phyloP scores from a whole-genome alignment of 2,888 invertebrate species.

The Hypercompe scribonia region DNA sequence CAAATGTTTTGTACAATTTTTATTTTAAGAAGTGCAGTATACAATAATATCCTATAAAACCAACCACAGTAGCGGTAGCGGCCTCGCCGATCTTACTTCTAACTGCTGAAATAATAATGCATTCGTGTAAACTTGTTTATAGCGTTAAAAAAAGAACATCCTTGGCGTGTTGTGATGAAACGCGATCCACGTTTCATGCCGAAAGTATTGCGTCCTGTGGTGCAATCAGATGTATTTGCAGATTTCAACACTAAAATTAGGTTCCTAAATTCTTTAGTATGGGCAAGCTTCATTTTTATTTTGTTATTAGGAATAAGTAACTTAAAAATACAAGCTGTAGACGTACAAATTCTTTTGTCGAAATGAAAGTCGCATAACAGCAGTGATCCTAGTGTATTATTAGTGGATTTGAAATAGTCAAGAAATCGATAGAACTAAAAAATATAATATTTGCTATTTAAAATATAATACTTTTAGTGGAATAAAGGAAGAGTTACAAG shows the following conservation, averaged over 20 bases:
- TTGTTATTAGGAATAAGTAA: background rate
- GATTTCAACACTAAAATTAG: background rate
- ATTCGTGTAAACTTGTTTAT: slow-evolving; percentile 48
- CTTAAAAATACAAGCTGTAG: background rate
- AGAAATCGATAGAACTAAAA: background rate
- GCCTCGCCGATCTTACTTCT: slow-evolving; percentile 45
- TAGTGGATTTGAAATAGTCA: background rate
- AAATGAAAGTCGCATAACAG: background rate
- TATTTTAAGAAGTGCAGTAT: background rate
- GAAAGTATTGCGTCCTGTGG: slow-evolving; percentile 30
- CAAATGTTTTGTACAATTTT: background rate
- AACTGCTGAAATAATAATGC: slow-evolving; percentile 52
- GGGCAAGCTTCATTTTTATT: background rate
- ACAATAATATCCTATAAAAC: slow-evolving; percentile 13
- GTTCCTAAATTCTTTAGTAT: background rate
- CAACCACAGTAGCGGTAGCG: slow-evolving; percentile 33
- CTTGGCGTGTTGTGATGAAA: slow-evolving; percentile 44
- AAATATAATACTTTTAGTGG: background rate
- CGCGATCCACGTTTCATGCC: slow-evolving; percentile 28
- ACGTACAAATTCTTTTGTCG: background rate
- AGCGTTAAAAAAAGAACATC: slow-evolving; percentile 50
- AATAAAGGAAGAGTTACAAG: background rate
- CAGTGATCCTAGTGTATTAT: background rate
- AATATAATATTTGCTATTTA: background rate
- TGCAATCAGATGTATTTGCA: slow-evolving; percentile 32